A percentile compares a stretch with the other conserved stretches of the same genome.
Evolutionary conservation across 2,113 vertebrate genomes (phyloP).

Genomic region (Sceloporus tristichus): DNA sequence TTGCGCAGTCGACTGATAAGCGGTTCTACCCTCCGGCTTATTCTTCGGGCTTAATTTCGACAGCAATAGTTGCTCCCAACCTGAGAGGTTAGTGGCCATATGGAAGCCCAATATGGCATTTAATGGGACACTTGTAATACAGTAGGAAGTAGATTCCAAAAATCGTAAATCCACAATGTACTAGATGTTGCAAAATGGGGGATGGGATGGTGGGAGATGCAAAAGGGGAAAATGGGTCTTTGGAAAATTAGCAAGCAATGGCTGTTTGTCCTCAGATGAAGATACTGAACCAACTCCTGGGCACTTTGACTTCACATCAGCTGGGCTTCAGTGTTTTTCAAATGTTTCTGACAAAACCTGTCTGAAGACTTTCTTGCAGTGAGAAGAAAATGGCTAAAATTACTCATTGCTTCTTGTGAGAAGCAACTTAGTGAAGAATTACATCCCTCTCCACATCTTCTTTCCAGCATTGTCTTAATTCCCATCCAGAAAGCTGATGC

Average conservation of each 20-base stretch:
- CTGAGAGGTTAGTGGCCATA: slow-evolving; percentile 87
- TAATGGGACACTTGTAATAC: slow-evolving; percentile 80
- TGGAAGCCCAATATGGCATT: slow-evolving; percentile 86
- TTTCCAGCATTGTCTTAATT: not conserved
- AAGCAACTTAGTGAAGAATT: too few species aligned
- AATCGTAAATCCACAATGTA: slow-evolving; percentile 79
- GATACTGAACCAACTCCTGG: not conserved
- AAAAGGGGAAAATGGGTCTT: slow-evolving; percentile 33
- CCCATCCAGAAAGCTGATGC: slow-evolving; percentile 7
- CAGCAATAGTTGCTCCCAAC: slow-evolving; percentile 84
- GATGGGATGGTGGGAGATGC: not conserved
- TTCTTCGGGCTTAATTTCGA: slow-evolving; percentile 84
- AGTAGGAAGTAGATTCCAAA: slow-evolving; percentile 74
- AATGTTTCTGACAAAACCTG: too few species aligned
- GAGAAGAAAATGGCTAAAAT: too few species aligned
- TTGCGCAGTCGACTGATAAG: slow-evolving; percentile 86
- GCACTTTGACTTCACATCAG: not conserved
- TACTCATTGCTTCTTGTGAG: too few species aligned
- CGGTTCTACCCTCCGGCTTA: slow-evolving; percentile 85
- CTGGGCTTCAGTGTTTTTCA: too few species aligned
- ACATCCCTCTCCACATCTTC: not conserved
- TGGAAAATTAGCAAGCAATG: slow-evolving; percentile 65
- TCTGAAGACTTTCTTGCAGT: too few species aligned
- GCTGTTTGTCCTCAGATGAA: slow-evolving; percentile 18
- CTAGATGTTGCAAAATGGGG: slow-evolving; percentile 66